phyloP scores from a whole-genome alignment of 2,113 vertebrate genomes.

The Tetraodon nigroviridis region DNA sequence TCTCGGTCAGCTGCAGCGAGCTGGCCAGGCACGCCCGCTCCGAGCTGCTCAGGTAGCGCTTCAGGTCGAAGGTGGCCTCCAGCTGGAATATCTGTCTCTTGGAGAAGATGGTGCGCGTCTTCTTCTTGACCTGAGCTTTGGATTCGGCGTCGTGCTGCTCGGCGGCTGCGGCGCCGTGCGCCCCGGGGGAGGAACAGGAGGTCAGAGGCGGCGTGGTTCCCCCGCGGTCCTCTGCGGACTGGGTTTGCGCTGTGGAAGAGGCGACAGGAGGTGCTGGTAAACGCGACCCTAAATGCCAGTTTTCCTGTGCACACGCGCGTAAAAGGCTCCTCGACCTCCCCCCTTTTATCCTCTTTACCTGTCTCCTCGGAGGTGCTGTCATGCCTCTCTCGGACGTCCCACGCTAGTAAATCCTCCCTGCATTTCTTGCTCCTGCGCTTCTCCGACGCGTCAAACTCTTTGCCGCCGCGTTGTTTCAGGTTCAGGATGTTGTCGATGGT shows the following conservation, averaged over 20 bases:
- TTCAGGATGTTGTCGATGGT: slow-evolving; percentile 78
- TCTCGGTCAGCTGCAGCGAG: slow-evolving; percentile 78
- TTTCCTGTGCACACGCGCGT: not conserved
- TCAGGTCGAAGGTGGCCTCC: slow-evolving; percentile 82
- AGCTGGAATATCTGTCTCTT: slow-evolving; percentile 84
- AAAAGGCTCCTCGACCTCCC: not conserved
- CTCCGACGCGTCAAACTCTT: slow-evolving; percentile 9
- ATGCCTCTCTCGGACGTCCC: slow-evolving; percentile 42
- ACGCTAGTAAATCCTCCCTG: slow-evolving; percentile 36
- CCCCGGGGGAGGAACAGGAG: slow-evolving; percentile 37
- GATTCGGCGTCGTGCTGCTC: slow-evolving; percentile 16
- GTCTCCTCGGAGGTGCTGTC: slow-evolving; percentile 32
- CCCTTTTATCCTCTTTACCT: slow-evolving; percentile 42
- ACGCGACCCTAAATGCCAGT: too few relatives aligned
- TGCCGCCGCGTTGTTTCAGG: slow-evolving; percentile 51
- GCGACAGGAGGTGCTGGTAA: slow-evolving; percentile 29
- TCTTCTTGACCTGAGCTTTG: slow-evolving; percentile 73
- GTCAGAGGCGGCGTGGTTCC: slow-evolving; percentile 24
- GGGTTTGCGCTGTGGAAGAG: slow-evolving; percentile 59
- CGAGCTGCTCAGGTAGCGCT: slow-evolving; percentile 83
- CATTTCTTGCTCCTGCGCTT: slow-evolving; percentile 14
- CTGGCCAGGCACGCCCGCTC: slow-evolving; percentile 78
- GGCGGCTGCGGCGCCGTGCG: slow-evolving; percentile 35
- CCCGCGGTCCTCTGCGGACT: slow-evolving; percentile 33
- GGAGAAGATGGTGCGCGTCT: slow-evolving; percentile 85